These are phyloP conservation scores for Melanotaenia maccullochi DNA, from an alignment of 2,797 vertebrate genomes.

Conservation along the genomic window DNA sequence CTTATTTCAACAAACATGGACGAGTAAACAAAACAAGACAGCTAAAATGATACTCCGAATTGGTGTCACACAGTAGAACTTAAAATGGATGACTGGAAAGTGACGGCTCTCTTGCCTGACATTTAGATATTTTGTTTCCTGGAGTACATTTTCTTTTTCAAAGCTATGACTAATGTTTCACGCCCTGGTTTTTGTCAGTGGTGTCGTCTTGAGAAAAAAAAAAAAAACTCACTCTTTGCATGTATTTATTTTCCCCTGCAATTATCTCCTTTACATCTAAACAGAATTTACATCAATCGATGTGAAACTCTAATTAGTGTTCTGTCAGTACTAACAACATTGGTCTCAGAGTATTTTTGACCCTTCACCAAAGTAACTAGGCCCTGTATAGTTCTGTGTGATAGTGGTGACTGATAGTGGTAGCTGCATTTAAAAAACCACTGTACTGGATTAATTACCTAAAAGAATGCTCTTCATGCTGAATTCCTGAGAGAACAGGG, in stretches of 20 bases:
- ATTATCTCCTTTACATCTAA: slow-evolving; percentile 3
- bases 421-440: slow-evolving; percentile 49
- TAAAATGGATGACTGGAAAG: slow-evolving; percentile 44
- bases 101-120: slow-evolving; percentile 48
- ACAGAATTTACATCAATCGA: not conserved
- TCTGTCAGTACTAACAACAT: not conserved
- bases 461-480: slow-evolving; percentile 77
- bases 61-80: slow-evolving; percentile 40
- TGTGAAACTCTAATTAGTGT: not conserved
- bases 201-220: not conserved
- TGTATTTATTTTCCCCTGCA: not conserved
- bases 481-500: slow-evolving; percentile 73
- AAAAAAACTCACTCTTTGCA: slow-evolving; percentile 2
- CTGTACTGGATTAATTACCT: slow-evolving; percentile 74
- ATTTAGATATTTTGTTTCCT: slow-evolving; percentile 38
- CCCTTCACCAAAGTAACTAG: slow-evolving; percentile 26
- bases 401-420: slow-evolving; percentile 27
- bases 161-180: slow-evolving; percentile 14
- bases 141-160: slow-evolving; percentile 8
- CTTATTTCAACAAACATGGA: slow-evolving; percentile 47
- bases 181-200: slow-evolving; percentile 12
- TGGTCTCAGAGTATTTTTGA: slow-evolving; percentile 44
- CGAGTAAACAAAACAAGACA: slow-evolving; percentile 60
- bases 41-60: slow-evolving; percentile 46
- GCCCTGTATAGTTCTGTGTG: slow-evolving; percentile 36